Evolutionary conservation across 1,140 invertebrate genomes (phyloP).

Genomic region (Trachymyrmex cornetzi): DNA sequence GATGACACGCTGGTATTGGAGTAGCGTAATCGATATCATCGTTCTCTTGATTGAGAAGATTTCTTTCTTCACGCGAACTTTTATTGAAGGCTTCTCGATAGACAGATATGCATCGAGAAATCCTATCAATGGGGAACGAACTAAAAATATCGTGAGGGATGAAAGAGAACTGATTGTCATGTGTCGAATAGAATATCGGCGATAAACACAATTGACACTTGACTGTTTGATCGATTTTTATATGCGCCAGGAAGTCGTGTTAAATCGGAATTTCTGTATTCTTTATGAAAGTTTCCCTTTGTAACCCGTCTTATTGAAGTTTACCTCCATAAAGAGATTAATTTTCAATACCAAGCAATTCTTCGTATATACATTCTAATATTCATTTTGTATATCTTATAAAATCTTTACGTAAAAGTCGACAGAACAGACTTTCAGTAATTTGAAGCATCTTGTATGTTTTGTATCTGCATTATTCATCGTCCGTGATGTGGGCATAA

Average conservation of each 20-base stretch:
- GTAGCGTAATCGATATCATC: constrained; percentile 60
- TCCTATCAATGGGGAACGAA: background rate
- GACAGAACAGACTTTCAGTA: background rate
- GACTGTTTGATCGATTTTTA: constrained; percentile 9
- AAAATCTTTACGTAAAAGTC: constrained; percentile 22
- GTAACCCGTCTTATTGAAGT: background rate
- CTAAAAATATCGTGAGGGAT: background rate
- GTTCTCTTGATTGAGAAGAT: constrained; percentile 63
- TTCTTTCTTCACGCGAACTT: constrained; percentile 26
- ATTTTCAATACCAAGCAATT: background rate
- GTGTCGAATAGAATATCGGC: constrained; percentile 17
- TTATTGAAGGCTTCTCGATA: constrained; percentile 44
- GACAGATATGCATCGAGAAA: constrained; percentile 21
- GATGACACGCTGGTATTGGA: background rate
- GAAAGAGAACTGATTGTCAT: constrained; percentile 31
- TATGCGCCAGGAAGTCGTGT: background rate
- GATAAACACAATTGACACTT: constrained; percentile 37
- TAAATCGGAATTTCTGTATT: constrained; percentile 19
- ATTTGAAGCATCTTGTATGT: background rate
- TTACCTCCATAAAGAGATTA: background rate
- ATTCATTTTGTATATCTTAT: background rate
- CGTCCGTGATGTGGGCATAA: constrained; percentile 22
- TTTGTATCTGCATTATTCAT: constrained; percentile 48
- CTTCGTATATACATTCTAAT: background rate
- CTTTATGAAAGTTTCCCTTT: background rate